phyloP scores from a whole-genome alignment of 1,140 invertebrate genomes.

The Procambarus clarkii region DNA sequence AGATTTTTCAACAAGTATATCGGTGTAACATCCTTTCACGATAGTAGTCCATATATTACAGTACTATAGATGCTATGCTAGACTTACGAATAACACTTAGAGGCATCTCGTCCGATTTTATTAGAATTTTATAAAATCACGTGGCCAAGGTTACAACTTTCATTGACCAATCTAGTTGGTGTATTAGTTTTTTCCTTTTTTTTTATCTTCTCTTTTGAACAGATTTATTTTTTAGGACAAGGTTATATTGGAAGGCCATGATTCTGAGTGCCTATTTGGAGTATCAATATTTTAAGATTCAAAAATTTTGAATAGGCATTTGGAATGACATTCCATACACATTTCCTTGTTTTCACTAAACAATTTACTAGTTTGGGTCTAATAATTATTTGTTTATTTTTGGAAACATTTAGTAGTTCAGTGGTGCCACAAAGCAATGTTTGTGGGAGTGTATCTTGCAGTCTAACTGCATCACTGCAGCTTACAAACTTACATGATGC shows the following conservation, averaged over 20 bases:
- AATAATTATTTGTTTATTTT: constrained; percentile 41
- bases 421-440: constrained; percentile 35
- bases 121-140: constrained; percentile 9
- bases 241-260: constrained; percentile 50
- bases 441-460: constrained; percentile 12
- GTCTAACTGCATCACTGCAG: constrained; percentile 49
- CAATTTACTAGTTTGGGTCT: constrained; percentile 8
- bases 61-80: not conserved
- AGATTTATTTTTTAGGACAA: constrained; percentile 34
- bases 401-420: constrained; percentile 50
- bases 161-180: constrained; percentile 32
- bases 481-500: constrained; percentile 40
- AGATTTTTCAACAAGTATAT: constrained; percentile 40
- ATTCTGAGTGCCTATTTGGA: constrained; percentile 51
- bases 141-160: constrained; percentile 51
- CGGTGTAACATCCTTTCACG: not conserved
- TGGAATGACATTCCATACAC: constrained; percentile 50
- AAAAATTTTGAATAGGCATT: constrained; percentile 35
- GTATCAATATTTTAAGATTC: constrained; percentile 28
- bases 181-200: constrained; percentile 7
- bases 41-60: not conserved
- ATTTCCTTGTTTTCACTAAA: constrained; percentile 56
- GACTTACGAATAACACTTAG: too few relatives aligned
- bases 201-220: not conserved
- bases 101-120: not conserved